phyloP scores from a whole-genome alignment of 2,888 invertebrate genomes.

The Melinopterus prodromus region DNA sequence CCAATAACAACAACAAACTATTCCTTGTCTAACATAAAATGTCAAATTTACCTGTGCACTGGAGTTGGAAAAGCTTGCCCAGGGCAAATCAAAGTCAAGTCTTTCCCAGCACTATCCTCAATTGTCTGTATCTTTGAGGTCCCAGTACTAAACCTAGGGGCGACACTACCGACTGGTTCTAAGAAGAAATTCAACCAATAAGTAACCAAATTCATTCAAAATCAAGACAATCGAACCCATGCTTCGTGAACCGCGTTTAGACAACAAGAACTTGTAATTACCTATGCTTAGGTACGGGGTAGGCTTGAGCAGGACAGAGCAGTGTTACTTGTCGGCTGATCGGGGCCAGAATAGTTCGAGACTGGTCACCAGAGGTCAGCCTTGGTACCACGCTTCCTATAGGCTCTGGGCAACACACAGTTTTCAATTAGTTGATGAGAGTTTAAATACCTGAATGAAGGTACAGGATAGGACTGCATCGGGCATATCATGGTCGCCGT shows the following conservation, averaged over 20 bases:
- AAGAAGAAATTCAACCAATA: slow-evolving; percentile 31
- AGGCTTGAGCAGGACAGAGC: slow-evolving; percentile 78
- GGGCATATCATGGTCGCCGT: slow-evolving; percentile 73
- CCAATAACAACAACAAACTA: no score
- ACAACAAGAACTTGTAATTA: slow-evolving; percentile 31
- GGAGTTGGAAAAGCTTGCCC: slow-evolving; percentile 80
- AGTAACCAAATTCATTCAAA: background rate
- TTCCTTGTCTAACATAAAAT: background rate
- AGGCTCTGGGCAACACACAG: slow-evolving; percentile 58
- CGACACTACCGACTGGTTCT: slow-evolving; percentile 66
- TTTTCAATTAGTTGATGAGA: slow-evolving; percentile 8
- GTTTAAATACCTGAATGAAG: slow-evolving; percentile 64
- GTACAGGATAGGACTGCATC: slow-evolving; percentile 75
- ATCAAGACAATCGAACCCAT: slow-evolving; percentile 15
- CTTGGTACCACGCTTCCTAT: slow-evolving; percentile 65
- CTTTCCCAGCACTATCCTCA: slow-evolving; percentile 49
- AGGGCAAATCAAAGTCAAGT: slow-evolving; percentile 73
- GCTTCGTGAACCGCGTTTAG: slow-evolving; percentile 26
- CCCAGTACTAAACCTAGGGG: slow-evolving; percentile 60
- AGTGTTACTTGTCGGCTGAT: slow-evolving; percentile 64
- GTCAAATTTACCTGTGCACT: slow-evolving; percentile 70
- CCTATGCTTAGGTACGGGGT: slow-evolving; percentile 62
- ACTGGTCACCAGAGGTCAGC: slow-evolving; percentile 53
- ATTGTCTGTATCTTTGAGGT: slow-evolving; percentile 50
- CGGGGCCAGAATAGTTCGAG: slow-evolving; percentile 48